phyloP scores from a whole-genome alignment of 2,797 vertebrate genomes.

The Tangara arthus region DNA sequence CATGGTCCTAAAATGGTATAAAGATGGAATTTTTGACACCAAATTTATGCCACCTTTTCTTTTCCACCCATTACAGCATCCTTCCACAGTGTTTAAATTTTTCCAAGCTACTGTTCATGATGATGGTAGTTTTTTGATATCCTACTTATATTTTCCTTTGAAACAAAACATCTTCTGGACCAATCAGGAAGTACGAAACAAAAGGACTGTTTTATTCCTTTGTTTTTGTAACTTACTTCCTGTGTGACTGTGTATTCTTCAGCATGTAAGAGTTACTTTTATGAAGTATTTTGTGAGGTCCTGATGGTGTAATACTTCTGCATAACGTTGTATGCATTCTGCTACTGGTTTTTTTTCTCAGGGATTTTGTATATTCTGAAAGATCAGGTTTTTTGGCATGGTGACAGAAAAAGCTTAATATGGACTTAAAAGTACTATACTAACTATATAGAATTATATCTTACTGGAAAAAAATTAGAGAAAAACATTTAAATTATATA shows the following conservation, averaged over 20 bases:
- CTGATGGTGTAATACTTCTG: neutral
- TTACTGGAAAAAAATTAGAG: neutral
- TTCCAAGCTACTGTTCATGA: neutral
- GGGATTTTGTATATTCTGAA: neutral
- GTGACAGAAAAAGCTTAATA: neutral
- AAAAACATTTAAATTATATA: neutral
- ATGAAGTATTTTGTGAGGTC: neutral
- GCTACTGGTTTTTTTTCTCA: neutral
- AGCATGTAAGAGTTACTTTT: neutral
- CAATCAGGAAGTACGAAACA: neutral
- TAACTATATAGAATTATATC: neutral
- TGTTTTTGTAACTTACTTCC: neutral
- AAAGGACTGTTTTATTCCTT: neutral
- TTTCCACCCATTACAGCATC: neutral
- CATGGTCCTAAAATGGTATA: neutral
- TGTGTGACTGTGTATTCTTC: neutral
- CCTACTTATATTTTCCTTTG: neutral
- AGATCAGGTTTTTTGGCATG: neutral
- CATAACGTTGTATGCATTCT: neutral
- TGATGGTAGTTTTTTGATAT: neutral
- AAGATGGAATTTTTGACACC: neutral
- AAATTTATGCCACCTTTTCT: neutral
- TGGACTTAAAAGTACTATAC: neutral
- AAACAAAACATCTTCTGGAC: neutral
- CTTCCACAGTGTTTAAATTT: neutral